Evolutionary conservation across 2,888 invertebrate species (phyloP).

Genomic region (Stictocephala bisonia): DNA sequence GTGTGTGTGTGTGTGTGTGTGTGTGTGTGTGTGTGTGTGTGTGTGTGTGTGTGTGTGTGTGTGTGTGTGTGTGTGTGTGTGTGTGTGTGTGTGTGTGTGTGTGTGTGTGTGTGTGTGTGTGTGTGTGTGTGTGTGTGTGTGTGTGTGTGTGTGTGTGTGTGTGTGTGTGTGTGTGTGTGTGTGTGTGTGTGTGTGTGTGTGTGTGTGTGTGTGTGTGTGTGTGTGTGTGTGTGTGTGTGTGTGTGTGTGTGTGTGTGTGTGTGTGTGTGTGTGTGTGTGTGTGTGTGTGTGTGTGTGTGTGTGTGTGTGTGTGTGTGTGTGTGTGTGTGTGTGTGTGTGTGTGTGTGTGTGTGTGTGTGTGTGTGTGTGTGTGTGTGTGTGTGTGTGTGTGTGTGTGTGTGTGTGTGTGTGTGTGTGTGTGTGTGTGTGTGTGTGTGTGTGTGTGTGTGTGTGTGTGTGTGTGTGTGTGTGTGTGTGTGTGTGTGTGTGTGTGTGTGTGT

Average conservation of each 20-base stretch:
- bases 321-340: slow-evolving; percentile 40
- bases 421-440: slow-evolving; percentile 39
- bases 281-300: slow-evolving; percentile 39
- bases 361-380: slow-evolving; percentile 31
- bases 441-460: slow-evolving; percentile 41
- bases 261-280: slow-evolving; percentile 37
- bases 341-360: slow-evolving; percentile 35
- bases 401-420: slow-evolving; percentile 32
- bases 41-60: slow-evolving; percentile 32
- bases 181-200: slow-evolving; percentile 35
- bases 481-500: slow-evolving; percentile 41
- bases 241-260: slow-evolving; percentile 33
- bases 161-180: slow-evolving; percentile 28
- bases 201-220: slow-evolving; percentile 34
- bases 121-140: slow-evolving; percentile 18
- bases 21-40: slow-evolving; percentile 36
- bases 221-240: slow-evolving; percentile 34
- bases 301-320: slow-evolving; percentile 37
- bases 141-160: slow-evolving; percentile 36
- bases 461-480: slow-evolving; percentile 38
- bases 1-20: slow-evolving; percentile 34
- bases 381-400: slow-evolving; percentile 38
- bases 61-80: slow-evolving; percentile 34
- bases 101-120: slow-evolving; percentile 30
- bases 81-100: slow-evolving; percentile 32